Conservation (phyloP, 2,113 vertebrate genomes). For the Macrotis lagotis region DNA sequence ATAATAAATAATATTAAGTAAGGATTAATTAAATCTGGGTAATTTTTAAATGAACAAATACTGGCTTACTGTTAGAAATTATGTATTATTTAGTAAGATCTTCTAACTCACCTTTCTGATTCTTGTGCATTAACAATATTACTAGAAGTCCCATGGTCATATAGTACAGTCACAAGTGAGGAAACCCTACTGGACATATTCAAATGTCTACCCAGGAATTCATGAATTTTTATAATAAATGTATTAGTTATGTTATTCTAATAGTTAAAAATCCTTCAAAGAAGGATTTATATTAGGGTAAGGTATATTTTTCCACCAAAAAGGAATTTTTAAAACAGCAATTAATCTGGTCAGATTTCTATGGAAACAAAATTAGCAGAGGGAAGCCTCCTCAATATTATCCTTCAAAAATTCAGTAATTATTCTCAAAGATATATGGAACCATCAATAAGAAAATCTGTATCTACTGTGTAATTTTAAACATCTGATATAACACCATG, state of each 20-base stretch:
- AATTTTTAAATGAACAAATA: constrained; percentile 25
- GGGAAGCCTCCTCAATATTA: background rate
- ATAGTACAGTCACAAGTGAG: constrained; percentile 22
- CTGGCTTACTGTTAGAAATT: background rate
- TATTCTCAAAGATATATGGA: background rate
- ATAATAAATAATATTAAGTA: constrained; percentile 34
- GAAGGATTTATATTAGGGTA: background rate
- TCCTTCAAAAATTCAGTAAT: background rate
- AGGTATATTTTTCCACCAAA: constrained; percentile 49
- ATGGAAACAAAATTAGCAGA: constrained; percentile 7
- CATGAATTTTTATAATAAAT: background rate
- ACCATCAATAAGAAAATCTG: background rate
- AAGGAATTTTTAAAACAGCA: constrained; percentile 31
- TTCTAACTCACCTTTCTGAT: constrained; percentile 40
- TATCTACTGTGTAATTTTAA: background rate
- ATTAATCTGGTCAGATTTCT: background rate
- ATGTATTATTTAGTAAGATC: constrained; percentile 52
- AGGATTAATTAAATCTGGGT: constrained; percentile 15
- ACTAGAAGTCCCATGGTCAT: constrained; percentile 39
- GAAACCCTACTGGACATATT: background rate
- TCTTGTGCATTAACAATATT: background rate
- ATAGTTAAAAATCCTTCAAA: constrained; percentile 32
- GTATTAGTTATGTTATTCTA: constrained; percentile 45
- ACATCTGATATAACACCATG: background rate
- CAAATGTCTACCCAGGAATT: constrained; percentile 16